These are phyloP conservation scores for Cerceris rybyensis DNA, from an alignment of 2,888 invertebrate species.

Conservation along the genomic window DNA sequence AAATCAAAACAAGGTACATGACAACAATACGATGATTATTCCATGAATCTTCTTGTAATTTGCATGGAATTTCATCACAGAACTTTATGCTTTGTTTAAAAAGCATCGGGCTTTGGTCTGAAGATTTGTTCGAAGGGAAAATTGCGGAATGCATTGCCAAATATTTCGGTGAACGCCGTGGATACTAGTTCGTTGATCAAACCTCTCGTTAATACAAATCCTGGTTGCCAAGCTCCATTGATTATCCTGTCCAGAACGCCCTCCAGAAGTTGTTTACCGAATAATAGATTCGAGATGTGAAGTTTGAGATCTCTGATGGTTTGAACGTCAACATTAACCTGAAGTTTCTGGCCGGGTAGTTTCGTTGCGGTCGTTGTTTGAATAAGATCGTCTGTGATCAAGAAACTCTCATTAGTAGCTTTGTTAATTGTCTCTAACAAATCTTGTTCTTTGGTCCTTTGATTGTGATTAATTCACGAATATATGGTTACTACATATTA, in stretches of 20 bases:
- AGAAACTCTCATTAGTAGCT: not conserved
- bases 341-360: conserved; percentile 83
- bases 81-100: too few species aligned
- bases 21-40: too few species aligned
- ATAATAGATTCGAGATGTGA: conserved; percentile 89
- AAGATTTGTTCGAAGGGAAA: conserved; percentile 89
- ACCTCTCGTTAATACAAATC: conserved; percentile 89
- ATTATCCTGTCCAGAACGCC: conserved; percentile 89
- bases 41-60: too few species aligned
- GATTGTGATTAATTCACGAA: too few species aligned
- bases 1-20: too few species aligned
- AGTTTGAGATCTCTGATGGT: conserved; percentile 90
- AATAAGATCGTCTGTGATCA: conserved; percentile 80
- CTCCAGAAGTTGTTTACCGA: conserved; percentile 87
- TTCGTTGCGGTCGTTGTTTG: conserved; percentile 87
- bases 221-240: conserved; percentile 91
- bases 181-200: conserved; percentile 92
- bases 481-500: too few species aligned
- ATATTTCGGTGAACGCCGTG: conserved; percentile 92
- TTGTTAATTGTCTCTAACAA: too few species aligned
- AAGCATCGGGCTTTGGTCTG: conserved; percentile 66
- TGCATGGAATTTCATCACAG: too few species aligned
- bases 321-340: conserved; percentile 88
- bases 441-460: too few species aligned
- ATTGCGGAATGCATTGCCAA: conserved; percentile 88